Evolutionary conservation across 2,797 vertebrate species (phyloP), one percentile per base, ranked within the genome.

Genomic region (Dryobates pubescens): DNA sequence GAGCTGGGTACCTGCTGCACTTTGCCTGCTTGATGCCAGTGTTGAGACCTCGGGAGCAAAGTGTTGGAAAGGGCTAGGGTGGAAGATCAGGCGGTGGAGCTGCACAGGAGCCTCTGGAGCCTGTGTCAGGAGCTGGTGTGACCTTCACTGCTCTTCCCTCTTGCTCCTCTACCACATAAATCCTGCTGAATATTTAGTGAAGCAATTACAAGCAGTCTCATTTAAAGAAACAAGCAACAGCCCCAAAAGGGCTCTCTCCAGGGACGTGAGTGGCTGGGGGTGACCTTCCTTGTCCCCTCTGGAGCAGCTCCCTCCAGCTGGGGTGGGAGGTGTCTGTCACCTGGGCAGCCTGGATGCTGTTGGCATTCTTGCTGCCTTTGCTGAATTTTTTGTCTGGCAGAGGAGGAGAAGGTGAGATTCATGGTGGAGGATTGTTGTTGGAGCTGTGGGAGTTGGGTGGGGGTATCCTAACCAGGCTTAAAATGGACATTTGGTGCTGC

Each of bases 141-240:
- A 94, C 96, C 94, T 96, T 95, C 75, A 24, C 90, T 87, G 95
- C 86, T 82, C 10, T 69, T 88, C 89, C 90, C 23, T 49, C n/a
- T 29, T 77, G 95, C 93, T 87, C 84, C 93, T 93, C 82, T 70
- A 34, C 64, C 45, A 91, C 93, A 94, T 94, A 94, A 95, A 94
- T 96, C 91, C 95, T 92, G 9, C 93, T 94, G 95, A 81, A 92
- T 96, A 93, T 92, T 96, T 96, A 93, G 94, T 63, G 92, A 83
- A 86, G 95, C 88, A 94, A 92, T 96, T 94, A 94, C 88, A 93
- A 90, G 81, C 73, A 61, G 57, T n/a, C 69, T 90, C 95, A 90
- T 93, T 95, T 95, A 90, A 76, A 90, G 93, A 92, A 95, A 92
- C 92, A 93, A 84, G 92, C 14, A 47, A 65, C 94, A 84, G 30